These are phyloP conservation scores for Archilochus colubris DNA, from an alignment of 2,113 vertebrate genomes.

Conservation along the genomic window DNA sequence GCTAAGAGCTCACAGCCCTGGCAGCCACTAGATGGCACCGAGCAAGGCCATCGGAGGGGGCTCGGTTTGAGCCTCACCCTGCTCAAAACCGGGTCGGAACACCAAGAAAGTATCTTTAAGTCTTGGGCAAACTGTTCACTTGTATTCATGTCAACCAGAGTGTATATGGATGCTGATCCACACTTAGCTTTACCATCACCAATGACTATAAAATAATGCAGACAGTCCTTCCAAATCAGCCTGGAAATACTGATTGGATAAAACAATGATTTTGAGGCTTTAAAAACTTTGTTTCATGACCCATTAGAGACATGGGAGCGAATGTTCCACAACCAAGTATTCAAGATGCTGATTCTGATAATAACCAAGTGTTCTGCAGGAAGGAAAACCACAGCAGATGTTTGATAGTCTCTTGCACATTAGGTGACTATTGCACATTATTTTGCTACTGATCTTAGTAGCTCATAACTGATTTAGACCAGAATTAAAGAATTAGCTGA, in stretches of 20 bases:
- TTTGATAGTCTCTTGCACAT: background rate
- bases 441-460: background rate
- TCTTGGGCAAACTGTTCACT: background rate
- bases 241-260: background rate
- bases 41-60: rapidly evolving
- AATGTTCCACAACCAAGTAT: background rate
- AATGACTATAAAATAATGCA: background rate
- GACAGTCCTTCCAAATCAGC: background rate
- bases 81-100: background rate
- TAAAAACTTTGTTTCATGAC: background rate
- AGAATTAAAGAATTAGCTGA: constrained; percentile 19
- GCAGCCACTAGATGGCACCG: background rate
- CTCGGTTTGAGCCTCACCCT: rapidly evolving
- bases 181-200: background rate
- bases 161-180: background rate
- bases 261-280: background rate
- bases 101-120: background rate
- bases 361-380: background rate
- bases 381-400: constrained; percentile 36
- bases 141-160: background rate
- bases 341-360: constrained; percentile 13
- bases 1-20: background rate
- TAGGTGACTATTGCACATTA: background rate
- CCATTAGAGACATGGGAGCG: background rate
- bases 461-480: background rate